Evolutionary conservation across 92 coral and sea anemone species (phyloP), one percentile per base, ranked within the genome.

Genomic region (Palythoa grandiflora): DNA sequence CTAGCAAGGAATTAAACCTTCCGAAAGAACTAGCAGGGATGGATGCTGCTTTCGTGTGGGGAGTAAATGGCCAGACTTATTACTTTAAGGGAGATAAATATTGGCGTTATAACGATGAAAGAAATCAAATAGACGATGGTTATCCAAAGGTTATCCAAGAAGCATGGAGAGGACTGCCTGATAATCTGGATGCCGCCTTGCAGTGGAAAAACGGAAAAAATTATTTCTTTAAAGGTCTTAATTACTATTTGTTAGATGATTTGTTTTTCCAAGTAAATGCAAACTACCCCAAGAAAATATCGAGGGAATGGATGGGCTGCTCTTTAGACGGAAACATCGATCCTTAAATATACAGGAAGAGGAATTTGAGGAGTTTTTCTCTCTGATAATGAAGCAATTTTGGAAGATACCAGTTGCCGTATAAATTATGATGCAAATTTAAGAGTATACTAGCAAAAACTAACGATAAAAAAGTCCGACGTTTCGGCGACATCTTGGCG

Each of bases 11-110:
- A 1, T 65, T 89, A 3, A 90, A 90, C 76, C 87, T 93, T 51
- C 93, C 94, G 1, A 11, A 66, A 6, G 90, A 65, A 0, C 75
- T 93, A 15, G 89, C 88, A 11, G 87, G 87, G 36, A 93, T 93
- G 96, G 94, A 93, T 13, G 94, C 94, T 1, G 91, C 90, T 1
- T 39, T 89, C 38, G 87, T 83, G 70, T 89, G 90, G 87, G 94
- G 93, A 1, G 89, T 89, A 55, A 91, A 91, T 36, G 96, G 94
- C 19, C 76, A 87, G 20, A 61, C 93, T 9, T 93, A 93, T 83
- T 91, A 91, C 91, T 91, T 93, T 81, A 93, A 93, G 78, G 92
- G 90, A 38, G 81, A 88, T 8, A 59, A 48, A 54, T 93, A 88
- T 55, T 93, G 96, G 96, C 89, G 92, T 15, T 93, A 83, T 60